Evolutionary conservation across 1,140 invertebrate species (phyloP), one percentile per base, ranked within the genome.

Genomic region (Anastrepha ludens): DNA sequence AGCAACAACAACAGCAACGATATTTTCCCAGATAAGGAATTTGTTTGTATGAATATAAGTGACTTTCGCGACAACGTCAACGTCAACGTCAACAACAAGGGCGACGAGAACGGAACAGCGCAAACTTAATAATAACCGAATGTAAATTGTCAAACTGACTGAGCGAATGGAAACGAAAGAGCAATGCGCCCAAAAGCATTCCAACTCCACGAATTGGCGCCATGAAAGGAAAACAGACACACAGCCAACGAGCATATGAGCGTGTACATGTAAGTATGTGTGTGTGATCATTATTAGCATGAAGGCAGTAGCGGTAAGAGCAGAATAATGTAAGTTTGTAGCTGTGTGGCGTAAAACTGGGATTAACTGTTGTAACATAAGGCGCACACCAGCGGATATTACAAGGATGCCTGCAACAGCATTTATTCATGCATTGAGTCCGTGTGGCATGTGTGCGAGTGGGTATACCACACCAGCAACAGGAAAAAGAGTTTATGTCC

Each of bases 81-180:
- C 11, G 29, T 29, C 29, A 29, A 29, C 65, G 39, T 9, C 39
- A 74, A 67, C 29, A 1, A 29, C 29, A 67, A 74, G 41, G 44
- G 44, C 47, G 70, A 50, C 47, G 47, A 55, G 11, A 55, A 67
- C 29, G 64, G 8, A 67, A 39, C n/a, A 8, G 64, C 9, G 47
- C 74, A 50, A 81, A 55, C 74, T 81, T 81, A 29, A 81, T 81
- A 81, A 81, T 81, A 55, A 81, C 47, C 47, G 74, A 55, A 81
- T n/a, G 74, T 55, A 81, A 55, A 81, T 55, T 74, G 67, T 47
- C 67, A 47, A 74, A 70, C 67, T 70, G 65, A 70, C 39, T 44
- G 65, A 8, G 13, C 41, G 41, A 70, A 9, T 44, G 39, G 67
- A 70, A 13, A 13, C 67, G 41, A n/a, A 47, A 41, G 15, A 70